Percentiles rank a stretch among this genome's conserved stretches.
Evolutionary conservation across 2,797 vertebrate genomes (phyloP).

Genomic region (Periparus ater): DNA sequence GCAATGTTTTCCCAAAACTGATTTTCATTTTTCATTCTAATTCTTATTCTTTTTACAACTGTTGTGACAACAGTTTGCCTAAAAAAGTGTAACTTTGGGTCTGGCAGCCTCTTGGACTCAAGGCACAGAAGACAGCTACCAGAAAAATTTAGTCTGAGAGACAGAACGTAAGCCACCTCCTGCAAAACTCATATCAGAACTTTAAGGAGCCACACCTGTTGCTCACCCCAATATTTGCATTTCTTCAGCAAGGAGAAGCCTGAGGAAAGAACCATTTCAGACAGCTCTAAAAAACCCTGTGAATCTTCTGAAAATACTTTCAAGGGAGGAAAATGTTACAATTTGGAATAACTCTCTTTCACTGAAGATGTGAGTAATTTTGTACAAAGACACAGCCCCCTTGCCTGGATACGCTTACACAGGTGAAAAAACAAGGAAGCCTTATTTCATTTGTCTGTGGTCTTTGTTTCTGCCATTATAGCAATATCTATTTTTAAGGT

Average conservation of each 20-base stretch:
- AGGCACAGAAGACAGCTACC: background rate
- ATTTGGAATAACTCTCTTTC: background rate
- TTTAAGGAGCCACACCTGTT: background rate
- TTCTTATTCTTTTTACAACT: background rate
- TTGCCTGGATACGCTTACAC: background rate
- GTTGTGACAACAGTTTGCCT: background rate
- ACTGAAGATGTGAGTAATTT: background rate
- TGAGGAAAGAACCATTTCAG: background rate
- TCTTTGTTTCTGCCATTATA: background rate
- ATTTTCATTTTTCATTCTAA: background rate
- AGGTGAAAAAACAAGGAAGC: background rate
- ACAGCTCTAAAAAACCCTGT: background rate
- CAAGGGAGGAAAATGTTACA: fast-evolving
- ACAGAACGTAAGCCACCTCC: background rate
- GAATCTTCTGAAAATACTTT: background rate
- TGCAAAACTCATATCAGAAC: background rate
- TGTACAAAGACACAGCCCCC: background rate
- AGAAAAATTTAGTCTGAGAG: background rate
- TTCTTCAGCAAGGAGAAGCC: background rate
- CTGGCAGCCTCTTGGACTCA: background rate
- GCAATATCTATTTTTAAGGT: constrained; percentile 22
- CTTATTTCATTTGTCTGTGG: background rate
- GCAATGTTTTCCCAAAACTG: background rate
- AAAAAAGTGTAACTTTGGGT: background rate
- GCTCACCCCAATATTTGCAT: background rate